Percentiles rank a stretch among this genome's conserved stretches.
These are phyloP conservation scores for Rutpela maculata DNA, from an alignment of 2,888 invertebrate species.

Conservation along the genomic window DNA sequence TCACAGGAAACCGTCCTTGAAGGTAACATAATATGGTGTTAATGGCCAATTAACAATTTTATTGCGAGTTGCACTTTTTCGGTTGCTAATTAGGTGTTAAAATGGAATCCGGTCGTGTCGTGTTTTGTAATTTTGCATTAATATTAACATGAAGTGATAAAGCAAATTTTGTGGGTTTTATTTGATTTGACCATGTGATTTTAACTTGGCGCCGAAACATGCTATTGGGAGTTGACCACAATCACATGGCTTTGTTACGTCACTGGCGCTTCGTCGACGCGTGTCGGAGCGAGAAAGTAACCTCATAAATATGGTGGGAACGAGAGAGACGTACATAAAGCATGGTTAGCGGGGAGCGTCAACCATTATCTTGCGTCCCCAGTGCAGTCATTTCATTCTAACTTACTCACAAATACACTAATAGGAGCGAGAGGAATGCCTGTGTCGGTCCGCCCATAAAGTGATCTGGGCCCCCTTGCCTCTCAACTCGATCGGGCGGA, in stretches of 20 bases:
- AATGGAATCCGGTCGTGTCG: conserved; percentile 58
- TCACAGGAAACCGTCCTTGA: conserved; percentile 55
- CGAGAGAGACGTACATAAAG: conserved; percentile 75
- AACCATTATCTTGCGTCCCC: conserved; percentile 75
- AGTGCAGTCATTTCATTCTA: conserved; percentile 64
- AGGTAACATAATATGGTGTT: conserved; percentile 58
- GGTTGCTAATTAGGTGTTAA: conserved; percentile 62
- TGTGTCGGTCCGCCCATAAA: conserved; percentile 75
- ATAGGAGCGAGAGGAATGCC: conserved; percentile 70
- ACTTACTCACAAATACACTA: conserved; percentile 42
- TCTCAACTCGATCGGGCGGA: conserved; percentile 69
- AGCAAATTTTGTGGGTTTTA: conserved; percentile 32
- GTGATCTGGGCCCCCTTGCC: conserved; percentile 67
- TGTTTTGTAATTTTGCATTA: conserved; percentile 55
- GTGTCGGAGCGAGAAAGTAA: conserved; percentile 73
- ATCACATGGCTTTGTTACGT: conserved; percentile 73
- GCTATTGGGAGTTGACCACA: conserved; percentile 70
- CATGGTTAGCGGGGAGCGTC: conserved; percentile 75
- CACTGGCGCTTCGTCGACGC: conserved; percentile 69
- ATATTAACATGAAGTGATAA: conserved; percentile 41
- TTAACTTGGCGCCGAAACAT: conserved; percentile 73
- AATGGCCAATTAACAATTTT: conserved; percentile 63
- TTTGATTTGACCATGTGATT: conserved; percentile 60
- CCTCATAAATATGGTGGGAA: conserved; percentile 74
- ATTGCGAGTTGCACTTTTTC: conserved; percentile 57